Percentiles rank a stretch among this genome's conserved stretches.
Evolutionary conservation across 2,113 vertebrate genomes (phyloP).

Genomic region (Xiphorhynchus elegans): DNA sequence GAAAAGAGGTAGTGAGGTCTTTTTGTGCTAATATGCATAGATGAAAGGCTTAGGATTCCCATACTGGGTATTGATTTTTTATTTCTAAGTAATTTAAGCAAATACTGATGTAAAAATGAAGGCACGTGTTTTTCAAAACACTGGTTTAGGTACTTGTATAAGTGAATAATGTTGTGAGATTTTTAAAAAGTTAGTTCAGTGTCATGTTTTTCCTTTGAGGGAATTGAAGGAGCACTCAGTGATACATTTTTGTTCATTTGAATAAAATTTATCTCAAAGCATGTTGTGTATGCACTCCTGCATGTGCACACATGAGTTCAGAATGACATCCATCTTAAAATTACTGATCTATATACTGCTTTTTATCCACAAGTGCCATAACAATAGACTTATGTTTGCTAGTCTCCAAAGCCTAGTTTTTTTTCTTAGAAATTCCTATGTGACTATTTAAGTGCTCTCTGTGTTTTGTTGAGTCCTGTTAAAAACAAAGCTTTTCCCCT

Average conservation of each 20-base stretch:
- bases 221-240: not conserved
- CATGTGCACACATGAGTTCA: not conserved
- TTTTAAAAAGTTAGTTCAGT: not conserved
- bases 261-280: not conserved
- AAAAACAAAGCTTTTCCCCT: not conserved
- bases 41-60: not conserved
- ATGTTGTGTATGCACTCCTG: not conserved
- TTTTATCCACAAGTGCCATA: not conserved
- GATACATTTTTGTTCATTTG: not conserved
- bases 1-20: not conserved
- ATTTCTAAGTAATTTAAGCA: not conserved
- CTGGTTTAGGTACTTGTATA: not conserved
- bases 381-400: not conserved
- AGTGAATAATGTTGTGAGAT: not conserved
- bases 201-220: not conserved
- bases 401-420: not conserved
- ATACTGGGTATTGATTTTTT: not conserved
- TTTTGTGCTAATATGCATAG: not conserved
- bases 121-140: not conserved
- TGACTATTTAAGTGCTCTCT: not conserved
- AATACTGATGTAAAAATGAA: not conserved
- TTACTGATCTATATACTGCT: not conserved
- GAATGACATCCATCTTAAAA: not conserved
- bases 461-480: not conserved
- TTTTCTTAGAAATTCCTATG: not conserved